Percentiles rank a stretch among this genome's conserved stretches.
Conservation (phyloP, 2,113 vertebrate genomes). For the Climacteris rufus region DNA sequence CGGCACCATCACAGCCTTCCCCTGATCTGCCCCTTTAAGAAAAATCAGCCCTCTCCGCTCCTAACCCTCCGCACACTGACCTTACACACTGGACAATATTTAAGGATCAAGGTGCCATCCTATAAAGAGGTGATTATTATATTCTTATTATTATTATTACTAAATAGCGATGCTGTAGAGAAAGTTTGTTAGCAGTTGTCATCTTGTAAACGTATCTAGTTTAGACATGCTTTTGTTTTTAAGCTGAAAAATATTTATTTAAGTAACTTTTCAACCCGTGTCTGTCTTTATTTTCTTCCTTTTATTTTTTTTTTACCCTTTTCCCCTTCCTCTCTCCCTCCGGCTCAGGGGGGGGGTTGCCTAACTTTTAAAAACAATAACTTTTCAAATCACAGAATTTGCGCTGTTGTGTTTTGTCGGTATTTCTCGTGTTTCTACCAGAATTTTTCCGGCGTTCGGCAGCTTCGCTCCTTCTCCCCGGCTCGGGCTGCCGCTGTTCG, state of each 20-base stretch:
- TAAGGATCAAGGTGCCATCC: constrained; percentile 75
- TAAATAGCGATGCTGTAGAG: not conserved
- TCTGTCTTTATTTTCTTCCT: not conserved
- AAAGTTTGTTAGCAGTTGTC: not conserved
- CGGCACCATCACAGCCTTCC: constrained; percentile 55
- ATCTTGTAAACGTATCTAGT: not conserved
- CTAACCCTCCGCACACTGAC: constrained; percentile 68
- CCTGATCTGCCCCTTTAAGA: constrained; percentile 84
- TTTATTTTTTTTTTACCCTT: no score
- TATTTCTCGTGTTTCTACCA: not conserved
- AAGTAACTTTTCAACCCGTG: not conserved
- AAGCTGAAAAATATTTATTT: not conserved
- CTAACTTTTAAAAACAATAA: not conserved
- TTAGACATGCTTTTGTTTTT: not conserved
- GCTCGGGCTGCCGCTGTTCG: not conserved
- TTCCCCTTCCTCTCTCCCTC: rapidly evolving
- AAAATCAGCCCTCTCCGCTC: constrained; percentile 66
- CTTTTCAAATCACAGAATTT: not conserved
- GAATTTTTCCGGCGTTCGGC: not conserved
- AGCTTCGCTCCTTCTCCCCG: not conserved
- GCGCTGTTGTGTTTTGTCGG: not conserved
- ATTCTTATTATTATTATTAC: not conserved
- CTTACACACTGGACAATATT: constrained; percentile 68
- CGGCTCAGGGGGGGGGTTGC: not conserved
- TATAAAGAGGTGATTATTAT: constrained; percentile 62